Conservation (phyloP, 2,888 invertebrate species). For the Pseudeuparius sepicola region DNA sequence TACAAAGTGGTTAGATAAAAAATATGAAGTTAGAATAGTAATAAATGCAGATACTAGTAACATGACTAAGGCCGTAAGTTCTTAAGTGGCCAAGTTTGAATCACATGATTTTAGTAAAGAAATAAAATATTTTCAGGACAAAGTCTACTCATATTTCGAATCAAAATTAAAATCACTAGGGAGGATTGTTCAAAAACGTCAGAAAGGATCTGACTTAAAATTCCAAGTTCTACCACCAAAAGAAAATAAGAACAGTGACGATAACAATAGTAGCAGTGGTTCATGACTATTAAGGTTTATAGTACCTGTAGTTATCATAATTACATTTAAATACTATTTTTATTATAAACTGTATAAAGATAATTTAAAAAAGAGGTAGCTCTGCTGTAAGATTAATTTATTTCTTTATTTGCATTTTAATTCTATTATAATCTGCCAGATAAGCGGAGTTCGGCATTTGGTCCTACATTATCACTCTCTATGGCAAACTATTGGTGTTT, state of each 20-base stretch:
- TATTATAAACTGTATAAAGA: slow-evolving; percentile 13
- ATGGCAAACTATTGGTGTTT: too few relatives aligned
- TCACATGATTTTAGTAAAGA: background rate
- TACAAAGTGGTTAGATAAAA: slow-evolving; percentile 54
- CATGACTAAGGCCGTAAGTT: slow-evolving; percentile 37
- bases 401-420: too few relatives aligned
- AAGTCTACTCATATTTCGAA: slow-evolving; percentile 47
- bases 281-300: slow-evolving; percentile 13
- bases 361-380: slow-evolving; percentile 10
- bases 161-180: slow-evolving; percentile 37
- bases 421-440: too few relatives aligned
- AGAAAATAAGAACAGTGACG: slow-evolving; percentile 24
- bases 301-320: slow-evolving; percentile 7
- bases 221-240: slow-evolving; percentile 52
- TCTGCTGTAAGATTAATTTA: background rate
- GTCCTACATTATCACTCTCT: too few relatives aligned
- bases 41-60: slow-evolving; percentile 42
- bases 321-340: slow-evolving; percentile 17
- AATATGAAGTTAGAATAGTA: slow-evolving; percentile 52
- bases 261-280: too few relatives aligned
- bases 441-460: too few relatives aligned
- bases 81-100: too few relatives aligned
- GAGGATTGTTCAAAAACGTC: slow-evolving; percentile 53
- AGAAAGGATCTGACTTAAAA: slow-evolving; percentile 49
- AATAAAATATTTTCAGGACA: slow-evolving; percentile 44